These are phyloP conservation scores for Pangasius macronema DNA, from an alignment of 2,797 vertebrate species.

Conservation along the genomic window DNA sequence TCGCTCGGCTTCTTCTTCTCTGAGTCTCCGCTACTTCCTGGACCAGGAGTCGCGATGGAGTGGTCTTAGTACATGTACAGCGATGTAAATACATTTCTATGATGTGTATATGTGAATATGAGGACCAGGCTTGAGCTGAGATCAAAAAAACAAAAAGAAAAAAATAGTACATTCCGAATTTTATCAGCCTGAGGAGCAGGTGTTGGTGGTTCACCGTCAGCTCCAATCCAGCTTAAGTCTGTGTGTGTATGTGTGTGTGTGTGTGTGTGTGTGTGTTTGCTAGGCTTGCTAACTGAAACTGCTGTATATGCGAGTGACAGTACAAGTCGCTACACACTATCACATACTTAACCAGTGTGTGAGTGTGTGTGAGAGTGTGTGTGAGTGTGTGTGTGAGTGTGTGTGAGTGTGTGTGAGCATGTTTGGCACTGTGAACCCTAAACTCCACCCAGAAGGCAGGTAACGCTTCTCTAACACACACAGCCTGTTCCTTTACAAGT, in stretches of 20 bases:
- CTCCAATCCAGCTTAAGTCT: constrained; percentile 6
- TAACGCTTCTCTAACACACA: constrained; percentile 42
- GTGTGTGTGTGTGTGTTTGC: constrained; percentile 4
- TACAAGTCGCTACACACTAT: neutral
- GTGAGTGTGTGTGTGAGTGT: constrained; percentile 32
- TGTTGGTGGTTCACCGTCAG: constrained; percentile 15
- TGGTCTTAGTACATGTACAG: constrained; percentile 78
- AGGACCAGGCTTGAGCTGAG: constrained; percentile 70
- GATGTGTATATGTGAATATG: constrained; percentile 77
- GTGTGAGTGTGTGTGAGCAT: constrained; percentile 20
- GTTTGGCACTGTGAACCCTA: constrained; percentile 59
- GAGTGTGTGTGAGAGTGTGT: constrained; percentile 24
- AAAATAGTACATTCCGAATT: constrained; percentile 27
- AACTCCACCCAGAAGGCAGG: constrained; percentile 25
- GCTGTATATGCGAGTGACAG: neutral
- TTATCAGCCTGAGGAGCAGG: constrained; percentile 69
- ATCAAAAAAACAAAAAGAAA: constrained; percentile 11
- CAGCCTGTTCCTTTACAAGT: constrained; percentile 5
- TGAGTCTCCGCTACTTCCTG: constrained; percentile 52
- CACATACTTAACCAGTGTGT: constrained; percentile 36
- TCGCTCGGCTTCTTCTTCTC: constrained; percentile 55
- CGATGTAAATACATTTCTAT: constrained; percentile 83
- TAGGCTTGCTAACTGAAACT: neutral
- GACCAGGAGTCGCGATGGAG: constrained; percentile 51
- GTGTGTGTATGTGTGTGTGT: constrained; percentile 2